Evolutionary conservation across 2,797 vertebrate species (phyloP), one percentile per base, ranked within the genome.

Genomic region (Merluccius polli): DNA sequence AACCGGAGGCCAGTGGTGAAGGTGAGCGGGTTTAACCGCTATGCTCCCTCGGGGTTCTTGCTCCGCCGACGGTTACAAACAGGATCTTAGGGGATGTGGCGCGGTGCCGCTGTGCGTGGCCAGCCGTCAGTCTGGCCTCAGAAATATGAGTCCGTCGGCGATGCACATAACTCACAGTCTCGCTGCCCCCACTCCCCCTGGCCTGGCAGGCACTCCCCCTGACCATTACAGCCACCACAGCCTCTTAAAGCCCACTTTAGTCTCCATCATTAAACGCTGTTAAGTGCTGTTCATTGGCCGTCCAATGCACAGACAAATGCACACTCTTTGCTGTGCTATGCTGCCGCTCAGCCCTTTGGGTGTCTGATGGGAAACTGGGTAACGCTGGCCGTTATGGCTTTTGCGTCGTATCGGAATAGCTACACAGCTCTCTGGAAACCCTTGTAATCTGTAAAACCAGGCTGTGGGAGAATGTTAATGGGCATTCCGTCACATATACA

Each of bases 61-160:
- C 93, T 90, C 88, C 87, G 87, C 83, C 90, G 91, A 92, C 91
- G 89, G 90, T 90, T 91, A 90, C 93, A 94, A 94, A 93, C 91
- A 92, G 88, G 89, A 91, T 91, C 87, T 87, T 79, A 78, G 87
- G 91, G 89, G 87, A 85, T 71, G 48, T 5, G 18, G 48, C 8
- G 48, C 48, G 59, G 2, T 81, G 83, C 87, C 86, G 88, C 82
- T 65, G 78, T 84, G 84, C 92, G 86, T 90, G 89, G 91, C 88
- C 86, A 72, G 73, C 83, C 81, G 74, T 87, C 88, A 86, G 85
- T 83, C 85, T 83, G 75, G 81, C 82, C 82, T 85, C 81, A 92
- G 92, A 92, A 92, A 92, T 89, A 91, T 87, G 85, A 90, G 90
- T 83, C 78, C 77, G 81, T 81, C 85, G 81, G 79, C 86, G 68